These are phyloP conservation scores for Rhynchomys soricoides DNA, from an alignment of 2,113 vertebrate genomes.

Conservation along the genomic window DNA sequence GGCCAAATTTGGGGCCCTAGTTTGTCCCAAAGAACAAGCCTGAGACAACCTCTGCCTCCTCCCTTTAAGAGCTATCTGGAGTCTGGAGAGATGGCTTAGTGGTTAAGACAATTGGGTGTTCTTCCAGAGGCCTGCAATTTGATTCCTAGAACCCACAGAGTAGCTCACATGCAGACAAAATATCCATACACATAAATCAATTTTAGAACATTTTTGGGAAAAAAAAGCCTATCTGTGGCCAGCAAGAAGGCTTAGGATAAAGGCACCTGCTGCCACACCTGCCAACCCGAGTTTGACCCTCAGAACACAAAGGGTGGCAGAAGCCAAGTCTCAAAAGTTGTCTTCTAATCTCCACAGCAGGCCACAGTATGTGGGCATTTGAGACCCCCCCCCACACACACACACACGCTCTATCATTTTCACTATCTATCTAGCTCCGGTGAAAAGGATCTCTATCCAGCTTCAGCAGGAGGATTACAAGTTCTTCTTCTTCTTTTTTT, in stretches of 20 bases:
- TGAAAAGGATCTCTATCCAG: background rate
- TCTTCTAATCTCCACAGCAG: background rate
- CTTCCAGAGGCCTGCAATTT: background rate
- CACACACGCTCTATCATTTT: background rate
- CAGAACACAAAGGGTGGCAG: background rate
- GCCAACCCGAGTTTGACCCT: background rate
- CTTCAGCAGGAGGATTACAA: background rate
- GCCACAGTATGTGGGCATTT: background rate
- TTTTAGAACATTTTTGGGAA: background rate
- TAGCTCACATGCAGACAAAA: background rate
- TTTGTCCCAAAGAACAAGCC: background rate
- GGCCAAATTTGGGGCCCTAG: background rate
- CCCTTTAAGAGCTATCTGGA: background rate
- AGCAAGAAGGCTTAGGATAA: background rate
- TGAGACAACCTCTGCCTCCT: background rate
- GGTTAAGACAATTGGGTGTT: background rate
- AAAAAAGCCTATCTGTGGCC: background rate
- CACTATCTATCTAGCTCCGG: background rate
- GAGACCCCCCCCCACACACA: too few relatives aligned
- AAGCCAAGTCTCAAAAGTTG: background rate
- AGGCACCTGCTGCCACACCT: background rate
- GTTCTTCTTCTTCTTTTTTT: background rate
- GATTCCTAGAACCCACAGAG: background rate
- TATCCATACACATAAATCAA: background rate
- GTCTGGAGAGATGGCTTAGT: background rate